Evolutionary conservation across 1,140 invertebrate species (phyloP).

Genomic region (Drosophila lacteicornis): DNA sequence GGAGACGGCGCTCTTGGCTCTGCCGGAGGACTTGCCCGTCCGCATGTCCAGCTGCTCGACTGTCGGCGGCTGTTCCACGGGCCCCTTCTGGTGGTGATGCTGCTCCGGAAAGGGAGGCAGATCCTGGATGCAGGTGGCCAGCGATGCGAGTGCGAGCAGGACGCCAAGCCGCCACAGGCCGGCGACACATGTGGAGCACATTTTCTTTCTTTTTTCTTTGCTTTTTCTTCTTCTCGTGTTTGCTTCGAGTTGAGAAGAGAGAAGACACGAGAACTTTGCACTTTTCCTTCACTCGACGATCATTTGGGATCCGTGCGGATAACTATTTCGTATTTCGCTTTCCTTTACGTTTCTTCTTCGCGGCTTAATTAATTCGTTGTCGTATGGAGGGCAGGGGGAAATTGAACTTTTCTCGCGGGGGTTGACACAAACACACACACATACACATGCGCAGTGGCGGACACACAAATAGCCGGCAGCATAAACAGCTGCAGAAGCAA

Average conservation of each 20-base stretch:
- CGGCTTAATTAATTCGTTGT: conserved; percentile 44
- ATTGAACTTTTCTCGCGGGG: conserved; percentile 52
- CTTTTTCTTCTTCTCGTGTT: conserved; percentile 12
- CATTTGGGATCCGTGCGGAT: conserved; percentile 11
- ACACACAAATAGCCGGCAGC: conserved; percentile 53
- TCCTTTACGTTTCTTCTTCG: conserved; percentile 7
- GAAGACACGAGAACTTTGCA: conserved; percentile 24
- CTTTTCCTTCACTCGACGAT: conserved; percentile 26
- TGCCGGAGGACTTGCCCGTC: conserved; percentile 8
- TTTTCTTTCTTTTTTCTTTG: conserved; percentile 38
- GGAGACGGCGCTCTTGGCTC: conserved; percentile 33
- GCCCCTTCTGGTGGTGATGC: conserved; percentile 25
- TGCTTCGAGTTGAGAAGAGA: not conserved
- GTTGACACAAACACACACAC: conserved; percentile 45
- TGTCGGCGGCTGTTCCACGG: not conserved
- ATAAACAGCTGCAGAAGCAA: conserved; percentile 33
- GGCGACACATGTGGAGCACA: conserved; percentile 63
- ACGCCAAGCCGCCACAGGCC: conserved; percentile 16
- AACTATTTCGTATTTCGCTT: conserved; percentile 34
- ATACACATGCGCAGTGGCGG: conserved; percentile 59
- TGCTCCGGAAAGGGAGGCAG: conserved; percentile 11
- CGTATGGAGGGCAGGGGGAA: conserved; percentile 16
- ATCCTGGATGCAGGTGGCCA: conserved; percentile 17
- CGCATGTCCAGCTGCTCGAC: conserved; percentile 17
- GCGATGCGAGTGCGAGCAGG: conserved; percentile 3